Evolutionary conservation across 2,888 invertebrate genomes (phyloP), one percentile per base, ranked within the genome.

Genomic region (Acanthosepion esculentum): DNA sequence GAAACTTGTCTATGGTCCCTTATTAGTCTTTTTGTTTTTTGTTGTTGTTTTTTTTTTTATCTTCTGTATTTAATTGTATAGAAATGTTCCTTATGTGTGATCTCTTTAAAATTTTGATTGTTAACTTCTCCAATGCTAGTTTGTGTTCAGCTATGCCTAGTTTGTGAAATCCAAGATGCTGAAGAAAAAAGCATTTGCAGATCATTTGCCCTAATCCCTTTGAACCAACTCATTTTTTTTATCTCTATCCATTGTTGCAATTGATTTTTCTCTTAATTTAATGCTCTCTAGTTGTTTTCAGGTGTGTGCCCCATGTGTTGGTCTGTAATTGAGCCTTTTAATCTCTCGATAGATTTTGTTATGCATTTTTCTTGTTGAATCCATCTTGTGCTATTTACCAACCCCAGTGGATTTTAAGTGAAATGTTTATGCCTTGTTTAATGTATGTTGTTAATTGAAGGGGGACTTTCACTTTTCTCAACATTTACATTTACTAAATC

Each of bases 201-300:
- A 78, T 78, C 78, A 78, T 78, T 78, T 15, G 2, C 12, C n/a
- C n/a, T n/a, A 78, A 78, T 78, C 15, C 23, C n/a, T n/a, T 78
- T 78, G 15, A n/a, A 12, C n/a, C 78, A 78, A 78, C 33, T 18
- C 59, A 23, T 78, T 78, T 78, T 33, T 78, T 78, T 18, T n/a
- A 10, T 78, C n/a, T 12, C n/a, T 78, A 7, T 64, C 64, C 59
- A 59, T 23, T 59, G 59, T 59, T 59, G 59, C 6, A 59, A 59
- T 59, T 59, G 20, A 59, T 6, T 20, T 20, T 59, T 20, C 20
- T 20, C 20, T 20, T 59, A 3, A 18, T 78, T 78, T 78, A 78
- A 78, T 78, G 78, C 78, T n/a, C 78, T 78, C 78, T n/a, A 78
- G 78, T 12, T 78, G n/a, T n/a, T n/a, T 78, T n/a, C 78, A 78